Evolutionary conservation across 2,888 invertebrate genomes (phyloP).

Genomic region (Aporophyla nigra): DNA sequence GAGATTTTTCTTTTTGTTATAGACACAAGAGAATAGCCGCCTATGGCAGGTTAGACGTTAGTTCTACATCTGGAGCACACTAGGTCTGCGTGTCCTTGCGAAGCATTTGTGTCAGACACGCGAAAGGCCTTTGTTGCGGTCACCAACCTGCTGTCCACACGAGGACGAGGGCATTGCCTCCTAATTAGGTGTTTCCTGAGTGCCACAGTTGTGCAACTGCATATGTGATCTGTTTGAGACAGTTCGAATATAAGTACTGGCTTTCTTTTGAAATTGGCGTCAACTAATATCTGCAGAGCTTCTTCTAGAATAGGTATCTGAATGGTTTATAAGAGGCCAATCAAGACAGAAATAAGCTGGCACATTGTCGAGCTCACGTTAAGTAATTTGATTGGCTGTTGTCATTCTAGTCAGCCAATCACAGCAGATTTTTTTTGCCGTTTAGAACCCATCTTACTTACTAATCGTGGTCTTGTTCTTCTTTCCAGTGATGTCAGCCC

Average conservation of each 20-base stretch:
- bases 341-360: slow-evolving; percentile 1
- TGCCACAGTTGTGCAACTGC: background rate
- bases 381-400: slow-evolving; percentile 1
- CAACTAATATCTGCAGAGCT: background rate
- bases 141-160: slow-evolving; percentile 6
- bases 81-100: slow-evolving; percentile 10
- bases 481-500: slow-evolving; percentile 58
- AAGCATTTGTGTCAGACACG: slow-evolving; percentile 14
- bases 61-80: background rate
- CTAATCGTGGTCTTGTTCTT: background rate
- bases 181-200: background rate
- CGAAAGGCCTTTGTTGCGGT: slow-evolving; percentile 36
- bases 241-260: background rate
- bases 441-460: background rate
- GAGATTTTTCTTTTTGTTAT: background rate
- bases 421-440: background rate
- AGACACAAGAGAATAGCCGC: background rate
- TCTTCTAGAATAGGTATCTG: background rate
- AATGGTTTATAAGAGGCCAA: background rate
- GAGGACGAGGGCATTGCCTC: slow-evolving; percentile 11
- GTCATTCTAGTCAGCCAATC: background rate
- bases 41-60: background rate
- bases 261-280: background rate
- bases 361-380: background rate
- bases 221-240: background rate